These are phyloP conservation scores for Panurus biarmicus DNA, from an alignment of 2,113 vertebrate species.

Conservation along the genomic window DNA sequence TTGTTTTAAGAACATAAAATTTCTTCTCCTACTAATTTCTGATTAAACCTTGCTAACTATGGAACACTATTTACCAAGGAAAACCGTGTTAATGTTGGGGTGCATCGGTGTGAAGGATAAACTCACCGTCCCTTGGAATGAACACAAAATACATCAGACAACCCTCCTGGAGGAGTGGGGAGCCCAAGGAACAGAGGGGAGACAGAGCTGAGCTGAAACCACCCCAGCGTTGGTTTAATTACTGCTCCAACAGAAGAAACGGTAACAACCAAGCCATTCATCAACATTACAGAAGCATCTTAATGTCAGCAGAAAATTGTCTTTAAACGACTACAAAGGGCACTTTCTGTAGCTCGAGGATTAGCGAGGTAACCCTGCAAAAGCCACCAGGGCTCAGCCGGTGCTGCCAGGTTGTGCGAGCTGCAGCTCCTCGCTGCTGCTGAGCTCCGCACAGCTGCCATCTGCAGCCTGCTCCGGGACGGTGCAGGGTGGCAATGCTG, in stretches of 20 bases:
- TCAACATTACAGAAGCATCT: background rate
- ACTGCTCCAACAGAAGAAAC: background rate
- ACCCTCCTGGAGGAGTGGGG: background rate
- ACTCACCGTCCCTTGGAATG: background rate
- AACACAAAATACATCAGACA: background rate
- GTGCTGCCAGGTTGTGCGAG: background rate
- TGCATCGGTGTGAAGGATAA: accelerated
- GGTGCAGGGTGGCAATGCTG: background rate
- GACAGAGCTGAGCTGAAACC: background rate
- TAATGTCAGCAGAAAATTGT: background rate
- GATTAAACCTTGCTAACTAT: background rate
- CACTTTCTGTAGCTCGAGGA: background rate
- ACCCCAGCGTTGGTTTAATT: background rate
- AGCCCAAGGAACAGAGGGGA: background rate
- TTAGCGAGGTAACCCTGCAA: background rate
- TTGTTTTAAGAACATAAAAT: background rate
- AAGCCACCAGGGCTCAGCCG: background rate
- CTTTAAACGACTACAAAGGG: conserved; percentile 24
- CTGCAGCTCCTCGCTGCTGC: background rate
- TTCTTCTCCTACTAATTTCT: background rate
- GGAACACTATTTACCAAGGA: no score
- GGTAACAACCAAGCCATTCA: background rate
- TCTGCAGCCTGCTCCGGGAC: background rate
- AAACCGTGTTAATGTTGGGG: background rate
- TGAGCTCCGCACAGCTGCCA: background rate